Base-by-base conservation (phyloP, 1,140 invertebrate genomes). In the Cheumatopsyche charites region DNA sequence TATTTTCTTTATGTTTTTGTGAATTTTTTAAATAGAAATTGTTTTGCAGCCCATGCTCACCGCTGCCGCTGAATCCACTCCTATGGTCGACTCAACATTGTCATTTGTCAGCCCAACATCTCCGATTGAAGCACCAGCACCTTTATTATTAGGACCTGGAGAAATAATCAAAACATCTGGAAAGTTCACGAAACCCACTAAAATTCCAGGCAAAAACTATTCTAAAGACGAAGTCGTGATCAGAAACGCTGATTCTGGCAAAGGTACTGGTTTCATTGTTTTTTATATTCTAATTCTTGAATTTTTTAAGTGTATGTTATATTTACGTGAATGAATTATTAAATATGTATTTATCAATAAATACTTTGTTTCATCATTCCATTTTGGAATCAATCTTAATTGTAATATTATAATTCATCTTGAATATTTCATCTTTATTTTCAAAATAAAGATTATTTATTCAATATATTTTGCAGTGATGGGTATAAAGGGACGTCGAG, bases 401-500 rank as follows among this genome's bases (percentile, higher is more conserved):
- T n/a, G n/a, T n/a, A n/a, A n/a, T n/a, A n/a, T n/a, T n/a, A n/a
- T n/a, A n/a, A n/a, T n/a, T n/a, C n/a, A n/a, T n/a, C n/a, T n/a
- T 36, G 29, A 36, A 4, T 49, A 4, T 49, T 49, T 49, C 47
- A 49, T 49, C 3, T 15, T 49, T 5, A 15, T 49, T 13, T 21
- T n/a, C 47, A 49, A 13, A 21, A 49, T 49, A 15, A 5, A 15
- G 47, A n/a, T 49, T 49, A n/a, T 49, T 15, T 36, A 36, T 36
- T 6, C 25, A 45, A 21, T 36, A 52, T 75, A 84, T 82, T 85
- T 87, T 84, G 83, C 89, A 96, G 95, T 98, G 86, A 98, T 98
- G 96, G 96, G 96, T 87, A 96, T 98, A 89, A 97, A 96, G 87
- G 96, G 96, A 81, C 89, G 95, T 80, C 88, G 96, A 80, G 95